Conservation (phyloP, 2,888 invertebrate species). For the Cheilosia vulpina region DNA sequence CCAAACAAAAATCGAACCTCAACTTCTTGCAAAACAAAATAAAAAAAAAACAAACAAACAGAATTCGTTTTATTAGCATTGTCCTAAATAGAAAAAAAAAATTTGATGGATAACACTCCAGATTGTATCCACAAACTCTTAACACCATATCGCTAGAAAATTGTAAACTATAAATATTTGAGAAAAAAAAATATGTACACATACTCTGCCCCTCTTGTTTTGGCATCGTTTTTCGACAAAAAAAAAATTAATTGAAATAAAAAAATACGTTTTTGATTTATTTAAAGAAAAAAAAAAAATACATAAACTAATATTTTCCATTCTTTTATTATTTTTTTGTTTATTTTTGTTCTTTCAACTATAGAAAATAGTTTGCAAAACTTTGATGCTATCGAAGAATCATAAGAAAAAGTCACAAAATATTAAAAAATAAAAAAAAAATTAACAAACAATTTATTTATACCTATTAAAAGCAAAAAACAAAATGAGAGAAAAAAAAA, state of each 20-base stretch:
- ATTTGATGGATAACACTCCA: slow-evolving; percentile 36
- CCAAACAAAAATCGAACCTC: slow-evolving; percentile 85
- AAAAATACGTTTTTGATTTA: slow-evolving; percentile 63
- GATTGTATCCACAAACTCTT: slow-evolving; percentile 39
- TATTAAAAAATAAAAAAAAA: slow-evolving; percentile 57
- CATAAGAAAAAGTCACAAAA: slow-evolving; percentile 76
- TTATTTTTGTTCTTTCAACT: slow-evolving; percentile 66
- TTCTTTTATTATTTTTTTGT: slow-evolving; percentile 56
- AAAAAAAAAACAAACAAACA: slow-evolving; percentile 53
- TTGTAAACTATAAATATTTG: slow-evolving; percentile 58
- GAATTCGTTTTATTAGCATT: slow-evolving; percentile 28
- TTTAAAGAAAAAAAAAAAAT: slow-evolving; percentile 38
- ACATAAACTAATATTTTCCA: slow-evolving; percentile 71
- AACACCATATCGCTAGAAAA: slow-evolving; percentile 61
- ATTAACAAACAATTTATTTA: slow-evolving; percentile 54
- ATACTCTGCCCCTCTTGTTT: slow-evolving; percentile 76
- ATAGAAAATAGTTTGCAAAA: slow-evolving; percentile 72
- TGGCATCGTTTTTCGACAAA: slow-evolving; percentile 70
- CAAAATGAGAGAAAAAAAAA: slow-evolving; percentile 78
- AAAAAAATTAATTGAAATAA: slow-evolving; percentile 62
- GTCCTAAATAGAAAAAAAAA: slow-evolving; percentile 66
- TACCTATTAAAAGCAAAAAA: slow-evolving; percentile 70
- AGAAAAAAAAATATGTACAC: slow-evolving; percentile 42
- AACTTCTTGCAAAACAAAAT: slow-evolving; percentile 83
- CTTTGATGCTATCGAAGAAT: slow-evolving; percentile 71